These are phyloP conservation scores for Candidula unifasciata DNA, from an alignment of 2,888 invertebrate genomes.

Conservation along the genomic window DNA sequence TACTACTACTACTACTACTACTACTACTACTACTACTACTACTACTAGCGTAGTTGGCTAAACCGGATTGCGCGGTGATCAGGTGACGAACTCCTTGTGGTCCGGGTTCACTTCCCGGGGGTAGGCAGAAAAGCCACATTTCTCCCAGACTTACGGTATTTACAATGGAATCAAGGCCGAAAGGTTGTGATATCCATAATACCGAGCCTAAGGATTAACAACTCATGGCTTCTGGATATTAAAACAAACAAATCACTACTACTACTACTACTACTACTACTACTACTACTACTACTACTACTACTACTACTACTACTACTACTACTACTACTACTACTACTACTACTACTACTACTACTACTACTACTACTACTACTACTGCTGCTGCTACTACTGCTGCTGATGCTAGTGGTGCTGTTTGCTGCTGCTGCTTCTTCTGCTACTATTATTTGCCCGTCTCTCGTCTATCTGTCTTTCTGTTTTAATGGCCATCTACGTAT, in stretches of 20 bases:
- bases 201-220: no score
- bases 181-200: no score
- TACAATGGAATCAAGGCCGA: no score
- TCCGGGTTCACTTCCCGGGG: no score
- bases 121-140: no score
- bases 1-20: slow-evolving; percentile 40
- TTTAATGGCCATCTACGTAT: neutral
- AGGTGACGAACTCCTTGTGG: no score
- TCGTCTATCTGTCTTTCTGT: neutral
- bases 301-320: slow-evolving; percentile 39
- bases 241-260: neutral
- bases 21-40: slow-evolving; percentile 39
- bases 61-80: no score
- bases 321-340: slow-evolving; percentile 38
- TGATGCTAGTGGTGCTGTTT: slow-evolving; percentile 9
- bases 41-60: no score
- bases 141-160: no score
- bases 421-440: neutral
- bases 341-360: slow-evolving; percentile 22
- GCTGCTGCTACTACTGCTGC: neutral
- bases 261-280: slow-evolving; percentile 3
- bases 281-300: slow-evolving; percentile 40
- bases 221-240: no score
- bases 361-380: neutral
- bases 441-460: neutral